A percentile compares a stretch with the other conserved stretches of the same genome.
These are phyloP conservation scores for Empis stercorea DNA, from an alignment of 2,888 invertebrate genomes.

Conservation along the genomic window DNA sequence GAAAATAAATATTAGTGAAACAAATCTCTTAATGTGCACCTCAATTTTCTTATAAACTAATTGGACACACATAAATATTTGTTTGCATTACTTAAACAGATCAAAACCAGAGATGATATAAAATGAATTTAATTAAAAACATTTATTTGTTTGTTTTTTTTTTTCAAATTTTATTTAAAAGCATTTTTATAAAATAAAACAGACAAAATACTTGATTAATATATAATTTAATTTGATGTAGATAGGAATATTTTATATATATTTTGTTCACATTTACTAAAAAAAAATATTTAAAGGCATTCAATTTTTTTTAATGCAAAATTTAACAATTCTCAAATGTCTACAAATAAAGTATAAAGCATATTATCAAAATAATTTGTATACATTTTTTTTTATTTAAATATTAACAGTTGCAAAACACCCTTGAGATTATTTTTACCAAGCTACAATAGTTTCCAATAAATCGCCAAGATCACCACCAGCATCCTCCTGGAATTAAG, in stretches of 20 bases:
- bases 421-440: constrained; percentile 14
- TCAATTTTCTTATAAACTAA: not conserved
- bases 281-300: not conserved
- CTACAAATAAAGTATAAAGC: no score
- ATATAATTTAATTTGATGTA: no score
- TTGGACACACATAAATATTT: no score
- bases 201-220: no score
- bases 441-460: constrained; percentile 44
- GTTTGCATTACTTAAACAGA: no score
- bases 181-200: no score
- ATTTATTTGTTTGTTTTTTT: no score
- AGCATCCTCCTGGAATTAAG: constrained; percentile 46
- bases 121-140: no score
- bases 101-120: no score
- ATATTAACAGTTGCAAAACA: not conserved
- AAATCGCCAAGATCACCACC: constrained; percentile 48
- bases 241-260: no score
- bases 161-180: no score
- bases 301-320: not conserved
- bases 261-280: no score
- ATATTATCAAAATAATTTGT: not conserved
- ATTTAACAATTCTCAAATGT: not conserved
- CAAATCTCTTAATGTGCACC: not conserved
- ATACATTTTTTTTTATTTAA: not conserved
- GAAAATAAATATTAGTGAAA: not conserved